Conservation (phyloP, 2,797 vertebrate genomes). For the Myotis pilosus region DNA sequence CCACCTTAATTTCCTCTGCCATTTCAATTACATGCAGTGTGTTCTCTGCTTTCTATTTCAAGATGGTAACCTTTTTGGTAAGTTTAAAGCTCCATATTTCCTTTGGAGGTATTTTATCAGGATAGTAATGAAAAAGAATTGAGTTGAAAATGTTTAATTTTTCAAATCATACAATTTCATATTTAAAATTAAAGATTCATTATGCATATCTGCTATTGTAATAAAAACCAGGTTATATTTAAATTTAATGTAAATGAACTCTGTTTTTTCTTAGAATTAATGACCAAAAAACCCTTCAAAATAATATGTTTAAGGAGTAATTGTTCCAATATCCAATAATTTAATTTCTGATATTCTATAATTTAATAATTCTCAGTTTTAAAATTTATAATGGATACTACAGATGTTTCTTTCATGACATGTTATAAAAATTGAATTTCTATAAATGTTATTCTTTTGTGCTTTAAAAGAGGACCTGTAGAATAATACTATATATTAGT, state of each 20-base stretch:
- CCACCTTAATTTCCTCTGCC: constrained; percentile 59
- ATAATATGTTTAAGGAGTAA: not conserved
- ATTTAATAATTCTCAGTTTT: not conserved
- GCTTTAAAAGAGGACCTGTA: not conserved
- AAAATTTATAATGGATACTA: not conserved
- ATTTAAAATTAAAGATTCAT: not conserved
- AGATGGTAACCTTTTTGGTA: constrained; percentile 12
- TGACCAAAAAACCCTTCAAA: not conserved
- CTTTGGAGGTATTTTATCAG: constrained; percentile 9
- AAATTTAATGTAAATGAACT: not conserved
- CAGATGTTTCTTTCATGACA: not conserved
- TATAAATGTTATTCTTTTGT: not conserved
- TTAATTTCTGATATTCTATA: not conserved
- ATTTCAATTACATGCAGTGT: constrained; percentile 50
- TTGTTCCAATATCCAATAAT: not conserved
- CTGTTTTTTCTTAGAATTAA: not conserved
- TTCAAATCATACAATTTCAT: not conserved
- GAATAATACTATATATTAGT: not conserved
- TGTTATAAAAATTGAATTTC: constrained; percentile 37
- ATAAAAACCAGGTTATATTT: not conserved
- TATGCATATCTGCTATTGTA: not conserved
- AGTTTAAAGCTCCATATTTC: constrained; percentile 2
- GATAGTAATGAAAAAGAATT: not conserved
- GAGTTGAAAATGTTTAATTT: not conserved
- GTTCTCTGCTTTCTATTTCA: constrained; percentile 43